These are phyloP conservation scores for Spinus olivaceus DNA, from an alignment of 2,797 vertebrate species.

Conservation along the genomic window DNA sequence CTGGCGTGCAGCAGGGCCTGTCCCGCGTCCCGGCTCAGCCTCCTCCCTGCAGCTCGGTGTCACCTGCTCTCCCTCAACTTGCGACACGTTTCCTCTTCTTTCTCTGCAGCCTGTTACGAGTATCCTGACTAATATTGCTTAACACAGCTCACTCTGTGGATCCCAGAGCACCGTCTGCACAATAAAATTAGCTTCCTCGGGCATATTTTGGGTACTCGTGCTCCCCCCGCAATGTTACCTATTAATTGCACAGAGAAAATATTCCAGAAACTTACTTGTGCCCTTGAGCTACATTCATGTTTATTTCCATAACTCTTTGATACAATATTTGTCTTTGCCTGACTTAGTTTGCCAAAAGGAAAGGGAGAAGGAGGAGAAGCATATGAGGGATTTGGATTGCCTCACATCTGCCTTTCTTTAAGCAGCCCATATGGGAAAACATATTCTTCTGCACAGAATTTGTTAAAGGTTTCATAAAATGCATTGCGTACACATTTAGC, in stretches of 20 bases:
- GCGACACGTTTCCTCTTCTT: background rate
- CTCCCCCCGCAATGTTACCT: slow-evolving; percentile 7
- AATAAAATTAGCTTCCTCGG: slow-evolving; percentile 49
- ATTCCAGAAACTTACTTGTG: slow-evolving; percentile 53
- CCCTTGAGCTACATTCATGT: slow-evolving; percentile 70
- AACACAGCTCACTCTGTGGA: slow-evolving; percentile 21
- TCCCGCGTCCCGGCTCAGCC: background rate
- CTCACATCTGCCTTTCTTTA: slow-evolving; percentile 71
- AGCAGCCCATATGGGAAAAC: slow-evolving; percentile 73
- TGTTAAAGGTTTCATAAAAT: slow-evolving; percentile 45
- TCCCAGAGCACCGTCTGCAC: slow-evolving; percentile 53
- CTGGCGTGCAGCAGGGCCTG: too few species aligned
- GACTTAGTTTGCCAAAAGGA: slow-evolving; percentile 64
- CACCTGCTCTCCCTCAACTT: background rate
- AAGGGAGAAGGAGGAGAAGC: slow-evolving; percentile 51
- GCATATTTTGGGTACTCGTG: background rate
- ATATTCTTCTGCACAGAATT: slow-evolving; percentile 73
- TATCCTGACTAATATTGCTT: slow-evolving; percentile 59
- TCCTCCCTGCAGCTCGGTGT: background rate
- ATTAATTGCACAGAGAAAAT: slow-evolving; percentile 47
- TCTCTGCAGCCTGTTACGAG: slow-evolving; percentile 33
- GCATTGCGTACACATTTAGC: slow-evolving; percentile 6
- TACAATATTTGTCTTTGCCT: slow-evolving; percentile 68
- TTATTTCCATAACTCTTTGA: slow-evolving; percentile 61
- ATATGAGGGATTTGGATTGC: slow-evolving; percentile 57